A percentile compares a stretch with the other conserved stretches of the same genome.
phyloP scores from a whole-genome alignment of 2,113 vertebrate genomes.

The Callionymus lyra region DNA sequence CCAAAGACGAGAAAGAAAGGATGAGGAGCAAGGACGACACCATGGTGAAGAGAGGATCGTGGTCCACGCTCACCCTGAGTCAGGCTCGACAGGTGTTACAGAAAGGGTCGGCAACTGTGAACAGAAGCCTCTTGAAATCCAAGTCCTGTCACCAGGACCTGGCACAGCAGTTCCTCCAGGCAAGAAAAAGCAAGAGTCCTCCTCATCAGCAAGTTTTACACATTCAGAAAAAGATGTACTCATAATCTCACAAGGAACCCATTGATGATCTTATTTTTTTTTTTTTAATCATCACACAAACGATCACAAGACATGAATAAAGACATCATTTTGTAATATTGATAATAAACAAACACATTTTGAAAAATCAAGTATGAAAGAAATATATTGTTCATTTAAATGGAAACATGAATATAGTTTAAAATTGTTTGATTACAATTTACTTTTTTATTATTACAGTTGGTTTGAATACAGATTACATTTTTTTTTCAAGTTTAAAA shows the following conservation, averaged over 20 bases:
- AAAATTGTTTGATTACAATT: too few relatives aligned
- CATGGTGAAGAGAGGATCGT: conserved; percentile 82
- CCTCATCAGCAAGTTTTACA: conserved; percentile 31
- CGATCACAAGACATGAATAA: too few relatives aligned
- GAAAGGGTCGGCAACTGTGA: conserved; percentile 91
- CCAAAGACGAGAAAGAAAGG: conserved; percentile 50
- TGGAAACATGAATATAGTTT: too few relatives aligned
- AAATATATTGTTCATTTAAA: too few relatives aligned
- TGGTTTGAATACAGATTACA: too few relatives aligned
- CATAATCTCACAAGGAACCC: too few relatives aligned
- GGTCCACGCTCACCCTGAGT: conserved; percentile 92
- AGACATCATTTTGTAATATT: too few relatives aligned
- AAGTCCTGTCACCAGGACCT: conserved; percentile 96
- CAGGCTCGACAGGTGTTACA: conserved; percentile 89
- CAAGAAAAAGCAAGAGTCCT: conserved; percentile 65
- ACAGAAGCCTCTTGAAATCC: conserved; percentile 90
- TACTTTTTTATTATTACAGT: too few relatives aligned
- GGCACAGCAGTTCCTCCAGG: conserved; percentile 93
- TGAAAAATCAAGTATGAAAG: too few relatives aligned
- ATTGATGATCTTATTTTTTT: not conserved
- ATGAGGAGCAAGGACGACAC: conserved; percentile 43
- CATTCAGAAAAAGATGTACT: too few relatives aligned
- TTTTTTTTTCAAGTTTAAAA: too few relatives aligned
- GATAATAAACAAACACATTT: too few relatives aligned
- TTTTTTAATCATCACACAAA: not conserved